A percentile compares a stretch with the other conserved stretches of the same genome.
Conservation (phyloP, 1,140 invertebrate species). For the Plodia interpunctella region DNA sequence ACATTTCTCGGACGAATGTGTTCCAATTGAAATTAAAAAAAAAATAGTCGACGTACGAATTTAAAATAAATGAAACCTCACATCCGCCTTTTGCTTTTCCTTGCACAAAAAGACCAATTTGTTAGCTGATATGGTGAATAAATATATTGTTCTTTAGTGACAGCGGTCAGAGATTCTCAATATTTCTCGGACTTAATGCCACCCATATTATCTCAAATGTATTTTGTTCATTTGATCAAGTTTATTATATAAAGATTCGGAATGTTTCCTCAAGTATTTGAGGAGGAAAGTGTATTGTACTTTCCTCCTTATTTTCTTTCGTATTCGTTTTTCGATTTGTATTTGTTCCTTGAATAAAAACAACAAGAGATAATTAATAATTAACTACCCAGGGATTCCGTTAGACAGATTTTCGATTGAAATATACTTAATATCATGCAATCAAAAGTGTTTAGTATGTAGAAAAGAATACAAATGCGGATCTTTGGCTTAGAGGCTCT, state of each 20-base stretch:
- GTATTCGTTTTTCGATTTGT: background rate
- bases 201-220: constrained; percentile 35
- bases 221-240: constrained; percentile 48
- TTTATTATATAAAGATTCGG: constrained; percentile 51
- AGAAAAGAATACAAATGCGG: too few relatives aligned
- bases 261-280: constrained; percentile 31
- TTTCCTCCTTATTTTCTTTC: background rate
- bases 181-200: constrained; percentile 32
- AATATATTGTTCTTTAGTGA: constrained; percentile 14
- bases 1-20: background rate
- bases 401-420: too few relatives aligned
- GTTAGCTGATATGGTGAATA: constrained; percentile 6
- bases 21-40: too few relatives aligned
- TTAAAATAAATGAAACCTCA: background rate
- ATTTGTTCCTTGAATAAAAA: background rate
- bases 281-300: too few relatives aligned
- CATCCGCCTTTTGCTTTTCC: background rate
- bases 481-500: too few relatives aligned
- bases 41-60: too few relatives aligned
- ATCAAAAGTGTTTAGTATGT: too few relatives aligned
- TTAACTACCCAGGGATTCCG: too few relatives aligned
- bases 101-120: background rate
- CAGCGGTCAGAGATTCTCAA: constrained; percentile 20
- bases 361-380: background rate
- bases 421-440: too few relatives aligned